Evolutionary conservation across 2,797 vertebrate species (phyloP).

Genomic region (Onychomys arenicola): DNA sequence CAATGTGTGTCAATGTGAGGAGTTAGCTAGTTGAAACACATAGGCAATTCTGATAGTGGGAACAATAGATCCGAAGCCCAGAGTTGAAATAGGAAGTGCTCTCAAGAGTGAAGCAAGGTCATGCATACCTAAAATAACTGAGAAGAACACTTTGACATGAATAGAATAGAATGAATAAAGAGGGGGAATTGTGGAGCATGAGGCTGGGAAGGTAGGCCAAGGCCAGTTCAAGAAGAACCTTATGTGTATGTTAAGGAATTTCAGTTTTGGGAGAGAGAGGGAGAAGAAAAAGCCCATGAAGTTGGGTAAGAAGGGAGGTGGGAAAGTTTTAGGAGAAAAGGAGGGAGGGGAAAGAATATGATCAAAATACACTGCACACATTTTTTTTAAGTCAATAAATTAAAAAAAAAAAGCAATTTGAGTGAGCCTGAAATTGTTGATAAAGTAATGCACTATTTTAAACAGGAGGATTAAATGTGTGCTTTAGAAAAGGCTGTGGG

Average conservation of each 20-base stretch:
- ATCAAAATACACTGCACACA: background rate
- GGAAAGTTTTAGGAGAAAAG: background rate
- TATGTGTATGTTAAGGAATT: background rate
- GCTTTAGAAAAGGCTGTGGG: background rate
- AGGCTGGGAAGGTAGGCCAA: background rate
- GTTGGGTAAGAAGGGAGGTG: background rate
- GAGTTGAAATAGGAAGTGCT: background rate
- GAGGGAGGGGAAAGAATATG: background rate
- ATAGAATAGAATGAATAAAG: background rate
- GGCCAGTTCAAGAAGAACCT: background rate
- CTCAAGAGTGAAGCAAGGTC: constrained; percentile 36
- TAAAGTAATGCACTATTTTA: background rate
- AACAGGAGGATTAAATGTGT: background rate
- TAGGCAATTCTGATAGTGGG: background rate
- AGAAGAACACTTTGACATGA: background rate
- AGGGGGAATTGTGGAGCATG: background rate
- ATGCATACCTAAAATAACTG: constrained; percentile 25
- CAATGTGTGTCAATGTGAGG: background rate
- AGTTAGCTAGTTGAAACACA: background rate
- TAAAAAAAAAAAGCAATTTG: background rate
- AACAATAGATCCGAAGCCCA: background rate
- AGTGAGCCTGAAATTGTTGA: background rate
- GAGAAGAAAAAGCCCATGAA: too few species aligned
- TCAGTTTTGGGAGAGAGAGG: background rate
- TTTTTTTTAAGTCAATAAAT: background rate